phyloP scores from a whole-genome alignment of 53 echinoderm and acorn worm species.

The Crossaster papposus region DNA sequence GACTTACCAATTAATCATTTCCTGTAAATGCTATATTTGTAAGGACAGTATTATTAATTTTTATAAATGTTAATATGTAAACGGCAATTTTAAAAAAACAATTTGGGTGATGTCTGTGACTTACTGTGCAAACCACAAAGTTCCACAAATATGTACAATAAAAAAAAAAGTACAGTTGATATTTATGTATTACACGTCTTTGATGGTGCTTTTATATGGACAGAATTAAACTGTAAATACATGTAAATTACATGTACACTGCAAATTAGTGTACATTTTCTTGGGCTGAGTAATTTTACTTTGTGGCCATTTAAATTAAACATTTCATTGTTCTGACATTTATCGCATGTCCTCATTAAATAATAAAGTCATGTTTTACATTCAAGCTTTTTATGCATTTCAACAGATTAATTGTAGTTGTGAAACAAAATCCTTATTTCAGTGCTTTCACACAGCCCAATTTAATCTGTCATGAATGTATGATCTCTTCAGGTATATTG shows the following conservation, averaged over 20 bases:
- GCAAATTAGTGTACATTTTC: neutral
- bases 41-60: constrained; percentile 42
- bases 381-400: no score
- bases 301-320: neutral
- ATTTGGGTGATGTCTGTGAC: no score
- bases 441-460: neutral
- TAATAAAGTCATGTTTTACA: no score
- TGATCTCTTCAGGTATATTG: neutral
- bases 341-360: no score
- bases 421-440: no score
- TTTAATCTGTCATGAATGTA: neutral
- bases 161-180: constrained; percentile 39
- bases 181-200: constrained; percentile 49
- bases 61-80: neutral
- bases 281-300: neutral
- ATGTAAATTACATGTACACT: constrained; percentile 2
- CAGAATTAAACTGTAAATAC: constrained; percentile 8
- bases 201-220: constrained; percentile 55
- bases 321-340: neutral
- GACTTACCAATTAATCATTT: neutral
- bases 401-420: no score
- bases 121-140: no score
- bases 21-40: neutral
- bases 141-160: constrained; percentile 15
- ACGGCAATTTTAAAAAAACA: no score